Percentiles rank a stretch among this genome's conserved stretches.
Conservation (phyloP, 2,888 invertebrate species). For the Psococerastis gibbosa region DNA sequence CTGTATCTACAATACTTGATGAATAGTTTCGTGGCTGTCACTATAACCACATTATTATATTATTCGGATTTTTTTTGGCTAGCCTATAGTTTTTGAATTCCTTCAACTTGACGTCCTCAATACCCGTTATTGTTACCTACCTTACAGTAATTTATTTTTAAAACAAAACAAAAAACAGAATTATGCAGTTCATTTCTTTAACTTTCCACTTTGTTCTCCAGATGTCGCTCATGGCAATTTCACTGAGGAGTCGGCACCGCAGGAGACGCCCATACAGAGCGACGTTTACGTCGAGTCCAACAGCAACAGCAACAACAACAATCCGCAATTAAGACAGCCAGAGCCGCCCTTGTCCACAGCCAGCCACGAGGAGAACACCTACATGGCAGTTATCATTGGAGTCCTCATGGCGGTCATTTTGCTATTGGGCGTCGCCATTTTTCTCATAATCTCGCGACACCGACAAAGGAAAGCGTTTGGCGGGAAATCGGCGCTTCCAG, state of each 20-base stretch:
- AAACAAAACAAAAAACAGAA: too few species aligned
- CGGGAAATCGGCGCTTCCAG: constrained; percentile 33
- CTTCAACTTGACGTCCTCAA: too few species aligned
- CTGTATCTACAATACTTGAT: too few species aligned
- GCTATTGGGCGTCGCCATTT: constrained; percentile 48
- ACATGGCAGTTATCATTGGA: constrained; percentile 61
- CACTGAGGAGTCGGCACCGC: constrained; percentile 42
- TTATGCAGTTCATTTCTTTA: too few species aligned
- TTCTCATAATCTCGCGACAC: constrained; percentile 50
- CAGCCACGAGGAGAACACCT: constrained; percentile 47
- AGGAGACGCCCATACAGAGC: constrained; percentile 23
- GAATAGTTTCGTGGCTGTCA: too few species aligned
- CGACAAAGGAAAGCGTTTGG: constrained; percentile 53
- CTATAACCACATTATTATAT: too few species aligned
- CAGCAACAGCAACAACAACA: constrained; percentile 17
- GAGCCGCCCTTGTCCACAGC: constrained; percentile 37
- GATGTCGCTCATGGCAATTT: constrained; percentile 44
- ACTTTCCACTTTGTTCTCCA: constrained; percentile 22
- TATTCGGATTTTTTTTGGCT: too few species aligned
- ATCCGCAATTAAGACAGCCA: constrained; percentile 19
- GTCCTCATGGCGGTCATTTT: constrained; percentile 54
- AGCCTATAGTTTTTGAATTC: too few species aligned
- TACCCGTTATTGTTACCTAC: too few species aligned
- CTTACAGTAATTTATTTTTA: too few species aligned
- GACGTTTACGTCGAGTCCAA: constrained; percentile 21